Conservation (phyloP, 2,797 vertebrate species). For the Pseudochirops corinnae region DNA sequence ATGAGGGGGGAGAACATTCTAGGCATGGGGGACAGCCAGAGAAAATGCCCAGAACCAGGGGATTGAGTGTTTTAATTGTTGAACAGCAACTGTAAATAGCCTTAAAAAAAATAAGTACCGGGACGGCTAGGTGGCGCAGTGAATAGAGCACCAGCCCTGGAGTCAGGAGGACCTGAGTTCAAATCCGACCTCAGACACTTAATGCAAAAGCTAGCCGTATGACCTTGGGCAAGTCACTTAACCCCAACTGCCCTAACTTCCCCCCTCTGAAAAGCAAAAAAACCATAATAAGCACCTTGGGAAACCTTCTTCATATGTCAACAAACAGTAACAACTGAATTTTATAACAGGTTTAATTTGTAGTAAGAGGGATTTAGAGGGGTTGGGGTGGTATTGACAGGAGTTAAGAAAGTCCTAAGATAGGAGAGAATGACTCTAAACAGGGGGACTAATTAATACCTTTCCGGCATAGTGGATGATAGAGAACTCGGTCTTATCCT, state of each 20-base stretch:
- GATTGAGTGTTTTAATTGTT: not conserved
- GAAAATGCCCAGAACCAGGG: not conserved
- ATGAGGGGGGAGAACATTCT: not conserved
- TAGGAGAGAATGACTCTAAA: slow-evolving; percentile 30
- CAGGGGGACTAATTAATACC: slow-evolving; percentile 82
- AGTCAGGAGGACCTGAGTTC: too few species aligned
- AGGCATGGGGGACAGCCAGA: not conserved
- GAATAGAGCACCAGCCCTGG: too few species aligned
- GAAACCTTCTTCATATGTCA: not conserved
- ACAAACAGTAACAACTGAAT: not conserved
- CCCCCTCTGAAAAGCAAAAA: too few species aligned
- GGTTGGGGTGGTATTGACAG: not conserved
- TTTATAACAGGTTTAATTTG: not conserved
- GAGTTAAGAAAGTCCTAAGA: not conserved
- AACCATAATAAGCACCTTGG: not conserved
- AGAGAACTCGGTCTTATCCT: slow-evolving; percentile 96
- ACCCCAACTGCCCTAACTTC: too few species aligned
- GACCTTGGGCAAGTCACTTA: too few species aligned
- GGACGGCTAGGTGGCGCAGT: too few species aligned
- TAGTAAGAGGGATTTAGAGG: not conserved
- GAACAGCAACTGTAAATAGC: not conserved
- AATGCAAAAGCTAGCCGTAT: too few species aligned
- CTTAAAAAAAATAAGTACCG: not conserved
- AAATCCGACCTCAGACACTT: too few species aligned
- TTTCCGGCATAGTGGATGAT: slow-evolving; percentile 96